phyloP scores from a whole-genome alignment of 1,140 invertebrate genomes.

The Euura saliciscinereae region DNA sequence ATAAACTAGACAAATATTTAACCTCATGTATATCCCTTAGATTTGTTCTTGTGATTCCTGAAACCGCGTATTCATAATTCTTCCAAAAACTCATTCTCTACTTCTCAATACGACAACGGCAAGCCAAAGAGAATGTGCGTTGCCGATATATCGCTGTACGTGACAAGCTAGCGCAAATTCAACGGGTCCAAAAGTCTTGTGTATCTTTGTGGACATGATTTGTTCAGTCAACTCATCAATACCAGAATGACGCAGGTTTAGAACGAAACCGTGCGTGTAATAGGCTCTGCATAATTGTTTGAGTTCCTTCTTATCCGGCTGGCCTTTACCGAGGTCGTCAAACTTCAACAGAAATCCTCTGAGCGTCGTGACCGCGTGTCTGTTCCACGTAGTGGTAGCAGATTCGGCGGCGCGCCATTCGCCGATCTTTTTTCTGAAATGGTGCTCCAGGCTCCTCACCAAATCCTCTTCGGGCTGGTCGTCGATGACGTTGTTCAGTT shows the following conservation, averaged over 20 bases:
- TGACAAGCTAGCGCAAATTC: slow-evolving; percentile 53
- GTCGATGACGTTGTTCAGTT: slow-evolving; percentile 29
- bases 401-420: slow-evolving; percentile 44
- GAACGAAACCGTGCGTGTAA: slow-evolving; percentile 50
- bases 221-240: slow-evolving; percentile 44
- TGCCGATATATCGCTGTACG: slow-evolving; percentile 46
- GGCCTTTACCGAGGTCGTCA: slow-evolving; percentile 31
- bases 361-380: slow-evolving; percentile 46
- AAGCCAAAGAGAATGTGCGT: slow-evolving; percentile 50
- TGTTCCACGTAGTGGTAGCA: slow-evolving; percentile 49
- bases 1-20: slow-evolving; percentile 16
- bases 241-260: slow-evolving; percentile 44
- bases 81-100: slow-evolving; percentile 31
- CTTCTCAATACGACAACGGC: slow-evolving; percentile 46
- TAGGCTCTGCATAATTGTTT: slow-evolving; percentile 51
- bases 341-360: slow-evolving; percentile 37
- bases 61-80: too few species aligned
- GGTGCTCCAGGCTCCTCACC: slow-evolving; percentile 40
- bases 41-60: too few species aligned
- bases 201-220: slow-evolving; percentile 47
- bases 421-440: slow-evolving; percentile 44
- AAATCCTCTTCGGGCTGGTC: slow-evolving; percentile 25
- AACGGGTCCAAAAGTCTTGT: slow-evolving; percentile 48
- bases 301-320: slow-evolving; percentile 48
- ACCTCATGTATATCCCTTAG: too few species aligned